These are phyloP conservation scores for Keiferia lycopersicella DNA, from an alignment of 2,888 invertebrate genomes.

Conservation along the genomic window DNA sequence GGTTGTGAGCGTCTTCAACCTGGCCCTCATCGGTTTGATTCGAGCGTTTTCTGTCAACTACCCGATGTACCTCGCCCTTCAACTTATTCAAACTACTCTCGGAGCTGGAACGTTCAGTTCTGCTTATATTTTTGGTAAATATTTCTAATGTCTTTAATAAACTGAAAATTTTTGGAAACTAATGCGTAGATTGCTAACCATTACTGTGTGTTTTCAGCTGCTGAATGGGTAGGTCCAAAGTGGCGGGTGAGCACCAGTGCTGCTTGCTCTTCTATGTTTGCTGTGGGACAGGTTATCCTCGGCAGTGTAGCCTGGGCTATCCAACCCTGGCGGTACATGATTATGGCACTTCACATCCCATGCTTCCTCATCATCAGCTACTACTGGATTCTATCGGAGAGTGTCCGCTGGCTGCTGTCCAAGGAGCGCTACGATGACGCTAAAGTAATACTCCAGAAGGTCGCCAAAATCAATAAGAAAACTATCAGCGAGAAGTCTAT, in stretches of 20 bases:
- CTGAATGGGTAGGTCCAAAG: conserved; percentile 85
- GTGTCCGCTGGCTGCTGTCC: conserved; percentile 85
- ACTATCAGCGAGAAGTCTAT: conserved; percentile 36
- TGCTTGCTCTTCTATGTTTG: conserved; percentile 82
- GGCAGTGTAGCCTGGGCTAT: conserved; percentile 83
- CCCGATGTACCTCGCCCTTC: conserved; percentile 64
- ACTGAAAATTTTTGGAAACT: neutral
- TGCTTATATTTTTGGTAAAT: conserved; percentile 70
- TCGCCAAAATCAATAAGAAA: conserved; percentile 60
- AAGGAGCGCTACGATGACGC: conserved; percentile 82
- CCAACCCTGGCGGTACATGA: conserved; percentile 83
- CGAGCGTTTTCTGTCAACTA: conserved; percentile 72
- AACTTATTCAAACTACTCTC: conserved; percentile 67
- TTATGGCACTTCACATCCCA: conserved; percentile 83
- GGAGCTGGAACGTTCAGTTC: conserved; percentile 72
- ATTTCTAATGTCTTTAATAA: neutral
- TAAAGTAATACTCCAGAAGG: conserved; percentile 74
- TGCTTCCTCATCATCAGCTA: conserved; percentile 82
- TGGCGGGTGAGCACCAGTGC: conserved; percentile 84
- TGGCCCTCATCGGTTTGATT: conserved; percentile 61
- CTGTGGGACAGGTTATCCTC: conserved; percentile 82
- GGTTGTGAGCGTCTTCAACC: conserved; percentile 66
- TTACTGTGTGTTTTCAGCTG: conserved; percentile 58
- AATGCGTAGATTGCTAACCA: neutral
- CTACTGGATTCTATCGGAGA: conserved; percentile 84